phyloP scores from a whole-genome alignment of 1,140 invertebrate species.

The Drosophila tristis region DNA sequence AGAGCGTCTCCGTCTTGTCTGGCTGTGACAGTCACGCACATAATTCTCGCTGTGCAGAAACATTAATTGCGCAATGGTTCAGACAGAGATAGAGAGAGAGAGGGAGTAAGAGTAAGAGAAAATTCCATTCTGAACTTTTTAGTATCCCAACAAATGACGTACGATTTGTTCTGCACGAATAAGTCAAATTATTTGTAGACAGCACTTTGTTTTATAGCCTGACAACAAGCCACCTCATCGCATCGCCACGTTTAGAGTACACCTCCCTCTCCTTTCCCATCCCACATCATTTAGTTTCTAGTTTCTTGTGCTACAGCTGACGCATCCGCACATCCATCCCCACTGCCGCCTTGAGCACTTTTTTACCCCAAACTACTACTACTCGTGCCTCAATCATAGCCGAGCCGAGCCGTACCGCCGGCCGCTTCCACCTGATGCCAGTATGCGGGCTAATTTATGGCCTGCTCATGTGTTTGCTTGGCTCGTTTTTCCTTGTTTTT shows the following conservation, averaged over 20 bases:
- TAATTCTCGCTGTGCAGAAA: constrained; percentile 63
- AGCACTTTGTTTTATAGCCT: constrained; percentile 79
- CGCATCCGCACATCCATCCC: constrained; percentile 14
- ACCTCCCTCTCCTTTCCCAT: neutral
- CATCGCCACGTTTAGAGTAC: neutral
- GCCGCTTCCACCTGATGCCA: constrained; percentile 72
- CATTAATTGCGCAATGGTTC: constrained; percentile 74
- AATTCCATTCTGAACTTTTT: constrained; percentile 54
- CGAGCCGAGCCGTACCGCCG: too few species aligned
- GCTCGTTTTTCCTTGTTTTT: constrained; percentile 22
- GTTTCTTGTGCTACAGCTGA: constrained; percentile 52
- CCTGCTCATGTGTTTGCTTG: constrained; percentile 65
- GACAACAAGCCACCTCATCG: constrained; percentile 59
- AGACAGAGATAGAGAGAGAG: neutral
- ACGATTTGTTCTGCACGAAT: constrained; percentile 81
- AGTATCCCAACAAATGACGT: constrained; percentile 78
- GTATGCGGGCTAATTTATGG: constrained; percentile 78
- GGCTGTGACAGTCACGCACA: constrained; percentile 73
- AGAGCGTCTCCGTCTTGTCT: constrained; percentile 50
- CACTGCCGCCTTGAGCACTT: constrained; percentile 21
- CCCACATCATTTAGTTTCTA: constrained; percentile 21
- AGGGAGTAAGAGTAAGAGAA: too few species aligned
- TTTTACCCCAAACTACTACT: constrained; percentile 38
- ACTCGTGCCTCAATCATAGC: constrained; percentile 53
- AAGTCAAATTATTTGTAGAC: constrained; percentile 81